These are phyloP conservation scores for Cettia cetti DNA, from an alignment of 2,113 vertebrate genomes.

Conservation along the genomic window DNA sequence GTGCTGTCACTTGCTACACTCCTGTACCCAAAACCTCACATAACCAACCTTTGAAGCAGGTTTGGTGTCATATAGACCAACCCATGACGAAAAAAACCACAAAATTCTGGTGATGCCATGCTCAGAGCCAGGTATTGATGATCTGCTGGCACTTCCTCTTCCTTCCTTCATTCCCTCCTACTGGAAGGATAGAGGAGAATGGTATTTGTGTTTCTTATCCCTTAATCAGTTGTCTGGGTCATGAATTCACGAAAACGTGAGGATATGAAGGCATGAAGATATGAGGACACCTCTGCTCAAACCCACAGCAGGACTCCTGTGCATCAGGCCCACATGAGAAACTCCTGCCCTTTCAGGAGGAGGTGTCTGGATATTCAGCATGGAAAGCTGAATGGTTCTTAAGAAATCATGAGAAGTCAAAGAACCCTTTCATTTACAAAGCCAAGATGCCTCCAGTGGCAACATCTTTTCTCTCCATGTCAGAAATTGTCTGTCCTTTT, in stretches of 20 bases:
- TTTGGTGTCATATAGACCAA: not conserved
- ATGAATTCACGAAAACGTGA: not conserved
- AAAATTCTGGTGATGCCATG: not conserved
- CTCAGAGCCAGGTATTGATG: not conserved
- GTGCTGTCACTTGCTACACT: not conserved
- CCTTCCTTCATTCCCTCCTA: not conserved
- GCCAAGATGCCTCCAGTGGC: not conserved
- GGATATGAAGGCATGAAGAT: not conserved
- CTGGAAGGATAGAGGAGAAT: not conserved
- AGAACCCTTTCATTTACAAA: not conserved
- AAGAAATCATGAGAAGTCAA: not conserved
- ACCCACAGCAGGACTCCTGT: not conserved
- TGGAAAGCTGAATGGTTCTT: not conserved
- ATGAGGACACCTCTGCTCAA: not conserved
- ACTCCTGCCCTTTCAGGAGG: not conserved
- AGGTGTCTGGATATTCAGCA: not conserved
- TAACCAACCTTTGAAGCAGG: not conserved
- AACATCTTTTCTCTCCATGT: not conserved
- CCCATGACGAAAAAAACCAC: not conserved
- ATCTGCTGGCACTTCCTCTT: not conserved
- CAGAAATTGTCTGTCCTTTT: not conserved
- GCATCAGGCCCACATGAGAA: rapidly evolving
- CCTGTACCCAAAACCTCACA: not conserved
- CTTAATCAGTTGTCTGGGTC: not conserved
- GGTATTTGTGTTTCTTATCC: not conserved